Base-by-base conservation (phyloP, 2,113 vertebrate species). In the Psammodynastes pulverulentus region DNA sequence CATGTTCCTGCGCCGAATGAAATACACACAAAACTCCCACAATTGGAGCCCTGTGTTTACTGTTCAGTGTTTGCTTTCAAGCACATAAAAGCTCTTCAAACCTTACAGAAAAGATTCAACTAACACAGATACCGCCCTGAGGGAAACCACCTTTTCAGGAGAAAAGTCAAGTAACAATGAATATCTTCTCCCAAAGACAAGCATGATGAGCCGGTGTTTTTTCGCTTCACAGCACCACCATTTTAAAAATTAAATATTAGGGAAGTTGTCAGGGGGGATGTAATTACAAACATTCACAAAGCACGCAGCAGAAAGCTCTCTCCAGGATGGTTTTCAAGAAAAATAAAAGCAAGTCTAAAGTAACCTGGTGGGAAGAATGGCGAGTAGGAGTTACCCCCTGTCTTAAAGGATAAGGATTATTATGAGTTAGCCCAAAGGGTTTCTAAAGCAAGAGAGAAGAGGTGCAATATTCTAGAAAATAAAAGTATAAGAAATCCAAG, bases 321-420 rank as follows among this genome's bases (percentile, higher is more conserved):
- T 79, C 84, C 34, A 49, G 43, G 29, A 51, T 13, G 17, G 13
- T 45, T 88, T 53, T 34, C 54, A n/a, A 17, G 15, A 9, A 54
- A 85, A 62, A 72, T 45, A 79, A 91, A 26, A n/a, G 49, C 79
- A 58, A 48, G 52, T 46, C 26, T 67, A 34, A 86, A 91, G 62
- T 62, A 85, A 91, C 45, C 45, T 15, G 92, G 24, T 24, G 26
- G 39, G 54, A 23, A 79, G 52, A 34, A 87, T 0, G 23, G 19
- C 9, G 24, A 12, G 9, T 24, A 23, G 17, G 49, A 84, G 52
- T 56, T 51, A 26, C 1, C 43, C 43, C 12, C 45, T 9, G 26
- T 26, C 79, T 89, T 86, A 92, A 92, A 45, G 53, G 52, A 86
- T 89, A 79, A 92, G 67, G 67, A 84, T 92, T 89, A 92, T 49